These are phyloP conservation scores for Tamias sibiricus DNA, from an alignment of 2,113 vertebrate species.

Conservation along the genomic window DNA sequence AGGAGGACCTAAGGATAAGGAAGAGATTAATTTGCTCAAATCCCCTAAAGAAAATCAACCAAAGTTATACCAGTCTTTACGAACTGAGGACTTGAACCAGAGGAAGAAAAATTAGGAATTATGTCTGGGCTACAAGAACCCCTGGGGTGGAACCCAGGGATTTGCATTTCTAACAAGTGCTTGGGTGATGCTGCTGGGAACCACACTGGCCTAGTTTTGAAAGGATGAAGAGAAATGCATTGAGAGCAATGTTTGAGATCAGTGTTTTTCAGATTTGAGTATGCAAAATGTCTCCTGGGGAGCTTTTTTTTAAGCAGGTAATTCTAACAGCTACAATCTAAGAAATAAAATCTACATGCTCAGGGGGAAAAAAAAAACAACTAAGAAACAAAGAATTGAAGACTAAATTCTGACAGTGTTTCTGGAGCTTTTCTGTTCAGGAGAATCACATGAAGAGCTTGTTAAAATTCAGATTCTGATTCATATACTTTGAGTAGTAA, in stretches of 20 bases:
- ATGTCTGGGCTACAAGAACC: neutral
- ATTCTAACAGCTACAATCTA: neutral
- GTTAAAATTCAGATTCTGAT: neutral
- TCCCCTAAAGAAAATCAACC: neutral
- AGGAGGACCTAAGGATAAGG: neutral
- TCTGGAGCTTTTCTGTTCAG: neutral
- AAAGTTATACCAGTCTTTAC: neutral
- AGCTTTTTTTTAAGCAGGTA: neutral
- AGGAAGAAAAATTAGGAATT: neutral
- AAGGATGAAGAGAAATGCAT: neutral
- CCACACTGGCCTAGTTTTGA: neutral
- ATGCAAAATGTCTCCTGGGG: neutral
- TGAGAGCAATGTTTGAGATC: neutral
- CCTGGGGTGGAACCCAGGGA: neutral
- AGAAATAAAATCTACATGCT: neutral
- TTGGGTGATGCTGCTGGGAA: neutral
- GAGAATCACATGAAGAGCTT: neutral
- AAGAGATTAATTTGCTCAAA: neutral
- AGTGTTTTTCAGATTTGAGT: neutral
- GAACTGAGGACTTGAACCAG: neutral
- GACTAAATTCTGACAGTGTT: neutral
- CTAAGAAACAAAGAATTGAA: neutral
- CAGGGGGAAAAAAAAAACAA: neutral
- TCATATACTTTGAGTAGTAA: neutral
- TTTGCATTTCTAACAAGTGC: conserved; percentile 24